A percentile compares a stretch with the other conserved stretches of the same genome.
Conservation (phyloP, 2,113 vertebrate genomes). For the Calonectris borealis region DNA sequence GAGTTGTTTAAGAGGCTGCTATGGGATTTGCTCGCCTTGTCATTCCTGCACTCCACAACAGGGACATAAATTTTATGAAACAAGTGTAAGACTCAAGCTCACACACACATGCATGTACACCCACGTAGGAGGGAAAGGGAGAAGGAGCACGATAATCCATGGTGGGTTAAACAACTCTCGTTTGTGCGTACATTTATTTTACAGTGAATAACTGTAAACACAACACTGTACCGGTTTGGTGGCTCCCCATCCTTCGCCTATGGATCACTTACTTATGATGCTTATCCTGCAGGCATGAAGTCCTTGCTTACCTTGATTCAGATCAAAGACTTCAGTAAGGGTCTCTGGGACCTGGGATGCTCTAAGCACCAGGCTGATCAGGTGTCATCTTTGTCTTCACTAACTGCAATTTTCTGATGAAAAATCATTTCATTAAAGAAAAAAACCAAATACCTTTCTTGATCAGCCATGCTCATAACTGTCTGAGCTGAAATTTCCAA, state of each 20-base stretch:
- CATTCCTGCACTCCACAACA: neutral
- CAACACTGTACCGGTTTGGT: neutral
- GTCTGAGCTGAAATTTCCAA: neutral
- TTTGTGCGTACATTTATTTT: neutral
- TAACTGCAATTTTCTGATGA: neutral
- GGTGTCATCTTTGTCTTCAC: neutral
- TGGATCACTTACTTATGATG: neutral
- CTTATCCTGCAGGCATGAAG: neutral
- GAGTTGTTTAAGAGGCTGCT: constrained; percentile 26
- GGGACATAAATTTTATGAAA: neutral
- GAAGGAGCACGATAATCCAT: neutral
- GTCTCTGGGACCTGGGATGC: neutral
- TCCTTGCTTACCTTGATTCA: neutral
- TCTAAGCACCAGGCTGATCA: neutral
- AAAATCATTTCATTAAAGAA: neutral
- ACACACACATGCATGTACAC: too few relatives aligned
- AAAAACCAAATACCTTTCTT: neutral
- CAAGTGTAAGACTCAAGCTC: neutral
- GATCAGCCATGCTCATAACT: neutral
- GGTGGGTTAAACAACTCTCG: neutral
- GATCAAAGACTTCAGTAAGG: neutral
- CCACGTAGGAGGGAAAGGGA: neutral
- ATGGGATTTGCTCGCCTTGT: neutral
- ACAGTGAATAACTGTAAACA: neutral
- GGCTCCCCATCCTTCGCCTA: neutral